A percentile compares a stretch with the other conserved stretches of the same genome.
phyloP scores from a whole-genome alignment of 2,797 vertebrate genomes.

The Moxostoma hubbsi region DNA sequence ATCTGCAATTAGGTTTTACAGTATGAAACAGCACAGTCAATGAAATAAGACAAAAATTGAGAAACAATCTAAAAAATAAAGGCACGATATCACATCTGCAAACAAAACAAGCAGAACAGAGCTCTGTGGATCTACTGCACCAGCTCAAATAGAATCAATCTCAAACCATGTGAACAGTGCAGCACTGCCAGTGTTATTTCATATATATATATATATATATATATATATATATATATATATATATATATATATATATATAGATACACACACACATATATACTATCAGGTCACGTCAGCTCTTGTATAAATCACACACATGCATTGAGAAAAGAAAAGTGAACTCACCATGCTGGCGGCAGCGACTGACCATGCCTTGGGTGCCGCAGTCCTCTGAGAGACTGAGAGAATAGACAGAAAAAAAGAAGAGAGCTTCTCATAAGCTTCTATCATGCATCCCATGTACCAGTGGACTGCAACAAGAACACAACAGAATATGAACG shows the following conservation, averaged over 20 bases:
- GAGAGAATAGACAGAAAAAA: conserved; percentile 49
- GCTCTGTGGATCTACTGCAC: not conserved
- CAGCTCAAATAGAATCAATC: not conserved
- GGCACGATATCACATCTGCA: not conserved
- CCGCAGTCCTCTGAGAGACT: conserved; percentile 70
- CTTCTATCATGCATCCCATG: conserved; percentile 5
- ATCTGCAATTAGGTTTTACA: conserved; percentile 11
- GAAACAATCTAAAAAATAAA: not conserved
- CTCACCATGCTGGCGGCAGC: conserved; percentile 72
- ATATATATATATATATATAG: too few species aligned
- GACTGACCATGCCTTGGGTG: conserved; percentile 60
- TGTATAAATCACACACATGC: conserved; percentile 23
- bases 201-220: not conserved
- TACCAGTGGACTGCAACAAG: not conserved
- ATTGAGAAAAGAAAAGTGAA: conserved; percentile 63
- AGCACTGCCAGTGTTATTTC: conserved; percentile 8
- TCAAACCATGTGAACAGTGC: conserved; percentile 6
- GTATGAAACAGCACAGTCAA: conserved; percentile 10
- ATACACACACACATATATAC: not conserved
- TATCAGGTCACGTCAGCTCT: conserved; percentile 24
- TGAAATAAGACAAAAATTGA: not conserved
- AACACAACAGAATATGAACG: not conserved
- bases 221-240: too few species aligned
- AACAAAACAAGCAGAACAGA: conserved; percentile 2
- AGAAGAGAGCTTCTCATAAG: not conserved